These are phyloP conservation scores for Xiphydria camelus DNA, from an alignment of 2,888 invertebrate species.

Conservation along the genomic window DNA sequence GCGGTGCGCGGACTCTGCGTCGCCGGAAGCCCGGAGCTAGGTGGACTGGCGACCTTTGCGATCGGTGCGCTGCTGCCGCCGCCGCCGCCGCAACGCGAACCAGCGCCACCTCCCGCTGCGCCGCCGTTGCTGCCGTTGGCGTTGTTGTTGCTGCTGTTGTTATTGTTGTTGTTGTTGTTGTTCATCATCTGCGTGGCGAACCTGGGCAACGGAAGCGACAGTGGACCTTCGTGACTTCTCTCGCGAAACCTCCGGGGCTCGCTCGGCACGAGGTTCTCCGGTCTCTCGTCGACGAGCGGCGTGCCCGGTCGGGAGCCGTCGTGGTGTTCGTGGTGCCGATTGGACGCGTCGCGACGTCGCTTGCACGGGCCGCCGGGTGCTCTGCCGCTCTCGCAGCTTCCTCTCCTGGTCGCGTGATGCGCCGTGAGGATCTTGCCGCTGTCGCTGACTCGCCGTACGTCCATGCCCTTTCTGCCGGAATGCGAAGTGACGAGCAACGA, in stretches of 20 bases:
- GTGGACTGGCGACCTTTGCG: conserved; percentile 54
- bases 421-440: conserved; percentile 50
- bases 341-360: conserved; percentile 48
- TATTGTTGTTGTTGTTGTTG: conserved; percentile 47
- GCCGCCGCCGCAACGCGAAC: too few species aligned
- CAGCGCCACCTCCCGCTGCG: conserved; percentile 25
- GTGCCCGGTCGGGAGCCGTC: conserved; percentile 81
- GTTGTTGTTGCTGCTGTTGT: conserved; percentile 33
- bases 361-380: conserved; percentile 49
- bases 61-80: conserved; percentile 21
- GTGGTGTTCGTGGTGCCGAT: conserved; percentile 61
- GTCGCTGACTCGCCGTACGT: conserved; percentile 52
- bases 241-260: conserved; percentile 75
- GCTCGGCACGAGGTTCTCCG: conserved; percentile 72
- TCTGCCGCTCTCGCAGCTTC: conserved; percentile 50
- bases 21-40: conserved; percentile 51
- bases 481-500: conserved; percentile 54
- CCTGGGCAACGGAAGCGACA: conserved; percentile 84
- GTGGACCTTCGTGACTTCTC: conserved; percentile 68
- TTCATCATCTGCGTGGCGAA: conserved; percentile 75
- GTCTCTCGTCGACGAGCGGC: conserved; percentile 80
- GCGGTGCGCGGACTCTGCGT: conserved; percentile 64
- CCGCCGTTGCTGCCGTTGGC: conserved; percentile 15
- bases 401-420: conserved; percentile 45
- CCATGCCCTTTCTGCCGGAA: conserved; percentile 52